Conservation (phyloP, 2,888 invertebrate genomes). For the Danaus chrysippus region DNA sequence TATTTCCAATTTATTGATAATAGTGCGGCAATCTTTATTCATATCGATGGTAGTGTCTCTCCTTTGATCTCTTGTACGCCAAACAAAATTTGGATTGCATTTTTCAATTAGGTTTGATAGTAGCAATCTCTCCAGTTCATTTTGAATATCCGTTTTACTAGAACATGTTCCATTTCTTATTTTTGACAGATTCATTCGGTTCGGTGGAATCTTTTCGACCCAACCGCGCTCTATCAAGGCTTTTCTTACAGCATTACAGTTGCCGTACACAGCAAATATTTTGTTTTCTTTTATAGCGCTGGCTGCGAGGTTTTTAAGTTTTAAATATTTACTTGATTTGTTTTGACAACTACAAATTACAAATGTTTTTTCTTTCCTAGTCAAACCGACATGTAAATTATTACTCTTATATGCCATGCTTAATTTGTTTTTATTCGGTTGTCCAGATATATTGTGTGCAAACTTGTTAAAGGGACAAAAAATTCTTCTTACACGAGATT, state of each 20-base stretch:
- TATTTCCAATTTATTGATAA: conserved; percentile 59
- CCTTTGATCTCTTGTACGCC: conserved; percentile 51
- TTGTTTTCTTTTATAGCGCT: conserved; percentile 71
- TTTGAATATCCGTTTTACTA: conserved; percentile 45
- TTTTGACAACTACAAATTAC: conserved; percentile 58
- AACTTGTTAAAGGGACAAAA: conserved; percentile 44
- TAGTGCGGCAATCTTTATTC: conserved; percentile 44
- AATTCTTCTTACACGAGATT: conserved; percentile 39
- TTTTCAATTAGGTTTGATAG: conserved; percentile 65
- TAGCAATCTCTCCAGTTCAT: conserved; percentile 60
- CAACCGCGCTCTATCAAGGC: conserved; percentile 83
- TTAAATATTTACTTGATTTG: conserved; percentile 46
- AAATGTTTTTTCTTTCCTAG: conserved; percentile 58
- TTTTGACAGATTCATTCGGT: conserved; percentile 59
- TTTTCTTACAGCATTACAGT: conserved; percentile 71
- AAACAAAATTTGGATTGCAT: conserved; percentile 58
- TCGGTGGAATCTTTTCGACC: conserved; percentile 82
- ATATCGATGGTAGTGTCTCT: conserved; percentile 45
- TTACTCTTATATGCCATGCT: conserved; percentile 13
- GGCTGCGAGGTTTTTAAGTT: conserved; percentile 65
- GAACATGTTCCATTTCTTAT: conserved; percentile 48
- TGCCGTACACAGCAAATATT: conserved; percentile 78
- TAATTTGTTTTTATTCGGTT: conserved; percentile 26
- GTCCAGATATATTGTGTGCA: conserved; percentile 28
- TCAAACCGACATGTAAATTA: conserved; percentile 19